Evolutionary conservation across 1,140 invertebrate genomes (phyloP).

Genomic region (Bombus polaris): DNA sequence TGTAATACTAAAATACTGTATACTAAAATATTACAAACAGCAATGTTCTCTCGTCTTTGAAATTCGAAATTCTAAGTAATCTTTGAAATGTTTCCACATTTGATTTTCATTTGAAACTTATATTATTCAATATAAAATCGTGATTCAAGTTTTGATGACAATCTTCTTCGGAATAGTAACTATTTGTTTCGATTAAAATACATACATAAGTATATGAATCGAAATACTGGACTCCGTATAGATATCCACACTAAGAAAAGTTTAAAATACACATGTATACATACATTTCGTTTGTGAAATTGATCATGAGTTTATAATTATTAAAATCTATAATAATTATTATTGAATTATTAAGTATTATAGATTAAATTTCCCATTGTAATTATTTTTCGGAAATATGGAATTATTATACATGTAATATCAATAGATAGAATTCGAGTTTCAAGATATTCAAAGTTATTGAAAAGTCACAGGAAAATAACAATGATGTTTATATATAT

Average conservation of each 20-base stretch:
- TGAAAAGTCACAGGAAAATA: neutral
- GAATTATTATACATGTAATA: neutral
- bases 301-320: neutral
- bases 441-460: neutral
- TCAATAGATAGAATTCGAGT: neutral
- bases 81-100: neutral
- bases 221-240: neutral
- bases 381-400: neutral
- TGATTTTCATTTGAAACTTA: neutral
- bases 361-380: neutral
- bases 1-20: neutral
- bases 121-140: neutral
- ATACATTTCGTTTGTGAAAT: neutral
- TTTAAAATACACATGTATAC: neutral
- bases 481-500: neutral
- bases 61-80: neutral
- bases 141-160: neutral
- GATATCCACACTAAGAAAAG: neutral
- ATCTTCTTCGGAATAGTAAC: neutral
- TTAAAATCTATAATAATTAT: neutral
- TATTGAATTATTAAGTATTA: neutral
- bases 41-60: neutral
- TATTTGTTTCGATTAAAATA: neutral
- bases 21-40: neutral
- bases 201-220: neutral